A percentile compares a stretch with the other conserved stretches of the same genome.
These are phyloP conservation scores for Drosophila percnosoma DNA, from an alignment of 2,888 invertebrate species.

Conservation along the genomic window DNA sequence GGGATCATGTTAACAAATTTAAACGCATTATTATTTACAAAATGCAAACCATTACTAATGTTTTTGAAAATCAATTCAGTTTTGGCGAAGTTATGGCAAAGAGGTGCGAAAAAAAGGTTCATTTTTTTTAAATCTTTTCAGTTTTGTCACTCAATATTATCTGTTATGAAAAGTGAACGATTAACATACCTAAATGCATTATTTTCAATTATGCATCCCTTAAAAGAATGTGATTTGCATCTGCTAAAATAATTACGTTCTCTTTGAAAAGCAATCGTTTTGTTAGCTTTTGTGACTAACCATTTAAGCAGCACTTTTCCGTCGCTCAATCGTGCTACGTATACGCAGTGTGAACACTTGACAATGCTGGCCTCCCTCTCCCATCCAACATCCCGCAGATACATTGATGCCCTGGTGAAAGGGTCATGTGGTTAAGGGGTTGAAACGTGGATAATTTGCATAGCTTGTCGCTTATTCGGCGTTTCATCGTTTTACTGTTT, in stretches of 20 bases:
- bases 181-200: no score
- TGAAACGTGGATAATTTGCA: constrained; percentile 68
- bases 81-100: neutral
- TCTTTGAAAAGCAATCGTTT: neutral
- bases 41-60: neutral
- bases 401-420: neutral
- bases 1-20: neutral
- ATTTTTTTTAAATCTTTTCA: no score
- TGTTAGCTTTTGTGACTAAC: neutral
- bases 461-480: constrained; percentile 62
- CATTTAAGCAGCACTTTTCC: neutral
- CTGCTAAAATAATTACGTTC: neutral
- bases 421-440: constrained; percentile 45
- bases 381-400: neutral
- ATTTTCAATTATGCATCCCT: no score
- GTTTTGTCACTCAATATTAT: no score
- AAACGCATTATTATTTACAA: neutral
- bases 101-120: no score
- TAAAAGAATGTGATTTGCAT: no score
- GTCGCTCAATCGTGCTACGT: neutral
- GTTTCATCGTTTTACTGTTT: constrained; percentile 17
- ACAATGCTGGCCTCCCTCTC: neutral
- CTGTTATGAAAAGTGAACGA: no score
- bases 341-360: constrained; percentile 10
- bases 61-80: neutral